Base-by-base conservation (phyloP, 2,888 invertebrate species). In the Matsumyia berberina region DNA sequence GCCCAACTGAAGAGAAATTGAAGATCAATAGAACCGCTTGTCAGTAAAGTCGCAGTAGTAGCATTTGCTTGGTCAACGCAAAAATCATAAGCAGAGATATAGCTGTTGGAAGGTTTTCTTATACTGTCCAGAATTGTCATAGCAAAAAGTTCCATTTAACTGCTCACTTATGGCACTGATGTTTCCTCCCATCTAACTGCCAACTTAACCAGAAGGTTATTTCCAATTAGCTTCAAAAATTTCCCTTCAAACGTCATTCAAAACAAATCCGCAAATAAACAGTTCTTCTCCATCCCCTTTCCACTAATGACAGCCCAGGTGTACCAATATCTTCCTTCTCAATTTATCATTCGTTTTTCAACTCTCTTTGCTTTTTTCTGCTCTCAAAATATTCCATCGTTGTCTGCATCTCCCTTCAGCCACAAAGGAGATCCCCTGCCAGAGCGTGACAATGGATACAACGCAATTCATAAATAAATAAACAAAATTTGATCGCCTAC, bases 271-370 rank as follows among this genome's bases (percentile, higher is more conserved):
- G 15, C 12, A 57, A 57, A 49, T 35, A 79, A 79, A 64, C 72
- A 72, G 49, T 9, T 29, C 15, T 11, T 5, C 7, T n/a, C 19
- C 24, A 33, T 62, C 58, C 0, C 51, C 0, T 17, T 67, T 12
- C 1, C 49, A 31, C 74, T 4, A 42, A 33, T 9, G n/a, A 17
- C 5, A 42, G 1, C 3, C 39, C 19, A 31, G 11, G 5, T 1
- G 0, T 42, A n/a, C 0, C 29, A 53, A 12, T 42, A 66, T 76
- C 39, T 76, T 67, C 49, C 12, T 5, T 67, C 58, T 76, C 76
- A 67, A 53, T 9, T 67, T 58, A 66, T 67, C 76, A 57, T 76
- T 76, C 67, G 67, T 76, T 76, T 67, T 76, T 49, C 24, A 17
- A 11, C 0, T 58, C 49, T 35, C 24, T 42, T 42, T 11, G 17